Percentiles rank a stretch among this genome's conserved stretches.
These are phyloP conservation scores for Neosalanx taihuensis DNA, from an alignment of 2,797 vertebrate species.

Conservation along the genomic window DNA sequence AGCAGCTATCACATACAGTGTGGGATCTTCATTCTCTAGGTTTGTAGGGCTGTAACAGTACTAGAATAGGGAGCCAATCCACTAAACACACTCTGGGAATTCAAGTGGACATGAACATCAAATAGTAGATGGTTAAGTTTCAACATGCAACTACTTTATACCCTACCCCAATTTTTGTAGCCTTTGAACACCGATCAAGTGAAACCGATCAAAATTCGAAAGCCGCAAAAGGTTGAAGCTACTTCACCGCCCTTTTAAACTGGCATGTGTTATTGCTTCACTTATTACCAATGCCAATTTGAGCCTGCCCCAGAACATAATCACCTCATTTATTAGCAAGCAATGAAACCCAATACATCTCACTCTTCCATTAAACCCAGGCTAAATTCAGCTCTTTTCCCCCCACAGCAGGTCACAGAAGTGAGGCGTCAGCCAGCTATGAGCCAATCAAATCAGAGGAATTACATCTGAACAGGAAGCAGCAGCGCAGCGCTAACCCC, in stretches of 20 bases:
- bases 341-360: constrained; percentile 18
- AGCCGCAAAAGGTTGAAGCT: too few species aligned
- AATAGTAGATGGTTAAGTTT: constrained; percentile 28
- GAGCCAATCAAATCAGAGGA: constrained; percentile 29
- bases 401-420: constrained; percentile 13
- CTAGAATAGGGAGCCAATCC: constrained; percentile 14
- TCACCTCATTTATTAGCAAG: not conserved
- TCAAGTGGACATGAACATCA: constrained; percentile 9
- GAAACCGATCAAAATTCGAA: too few species aligned
- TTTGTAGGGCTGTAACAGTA: constrained; percentile 9
- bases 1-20: constrained; percentile 16
- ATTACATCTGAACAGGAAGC: constrained; percentile 32
- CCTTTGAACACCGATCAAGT: too few species aligned
- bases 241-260: too few species aligned
- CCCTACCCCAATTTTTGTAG: too few species aligned
- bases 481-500: constrained; percentile 14
- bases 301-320: constrained; percentile 2
- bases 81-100: not conserved
- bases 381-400: constrained; percentile 28
- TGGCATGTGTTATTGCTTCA: too few species aligned
- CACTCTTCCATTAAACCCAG: constrained; percentile 1
- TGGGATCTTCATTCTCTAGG: constrained; percentile 13
- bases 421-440: constrained; percentile 30
- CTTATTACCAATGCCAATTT: too few species aligned
- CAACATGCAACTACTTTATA: not conserved